phyloP scores from a whole-genome alignment of 2,113 vertebrate genomes.

The Xenopus laevis region DNA sequence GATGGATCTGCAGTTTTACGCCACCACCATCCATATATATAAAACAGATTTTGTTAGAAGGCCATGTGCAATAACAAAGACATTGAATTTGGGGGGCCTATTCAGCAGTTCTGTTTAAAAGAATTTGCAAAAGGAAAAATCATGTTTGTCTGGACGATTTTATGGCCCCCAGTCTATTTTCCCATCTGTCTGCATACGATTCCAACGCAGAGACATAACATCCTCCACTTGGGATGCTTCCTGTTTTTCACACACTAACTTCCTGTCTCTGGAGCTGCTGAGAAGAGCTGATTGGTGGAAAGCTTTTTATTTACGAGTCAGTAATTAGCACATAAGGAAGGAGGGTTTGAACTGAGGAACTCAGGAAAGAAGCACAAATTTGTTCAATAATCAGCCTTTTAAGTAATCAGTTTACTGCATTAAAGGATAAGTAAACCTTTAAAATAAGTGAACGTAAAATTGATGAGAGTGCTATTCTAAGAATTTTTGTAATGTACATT shows the following conservation, averaged over 20 bases:
- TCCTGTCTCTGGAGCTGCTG: constrained; percentile 12
- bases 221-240: constrained; percentile 10
- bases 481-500: no score
- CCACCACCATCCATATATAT: neutral
- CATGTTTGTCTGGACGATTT: neutral
- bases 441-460: no score
- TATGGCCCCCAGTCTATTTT: neutral
- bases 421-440: no score
- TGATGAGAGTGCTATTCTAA: no score
- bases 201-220: constrained; percentile 4
- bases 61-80: neutral
- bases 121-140: no score
- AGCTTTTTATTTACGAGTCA: neutral
- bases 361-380: no score
- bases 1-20: neutral
- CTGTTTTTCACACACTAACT: constrained; percentile 26
- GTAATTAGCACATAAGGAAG: no score
- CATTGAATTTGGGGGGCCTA: no score
- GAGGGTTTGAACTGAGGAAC: no score
- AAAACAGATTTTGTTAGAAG: neutral
- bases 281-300: neutral
- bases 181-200: neutral
- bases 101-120: no score
- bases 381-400: neutral
- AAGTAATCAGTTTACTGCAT: neutral